Evolutionary conservation across 2,113 vertebrate species (phyloP).

Genomic region (Dasypus novemcinctus): DNA sequence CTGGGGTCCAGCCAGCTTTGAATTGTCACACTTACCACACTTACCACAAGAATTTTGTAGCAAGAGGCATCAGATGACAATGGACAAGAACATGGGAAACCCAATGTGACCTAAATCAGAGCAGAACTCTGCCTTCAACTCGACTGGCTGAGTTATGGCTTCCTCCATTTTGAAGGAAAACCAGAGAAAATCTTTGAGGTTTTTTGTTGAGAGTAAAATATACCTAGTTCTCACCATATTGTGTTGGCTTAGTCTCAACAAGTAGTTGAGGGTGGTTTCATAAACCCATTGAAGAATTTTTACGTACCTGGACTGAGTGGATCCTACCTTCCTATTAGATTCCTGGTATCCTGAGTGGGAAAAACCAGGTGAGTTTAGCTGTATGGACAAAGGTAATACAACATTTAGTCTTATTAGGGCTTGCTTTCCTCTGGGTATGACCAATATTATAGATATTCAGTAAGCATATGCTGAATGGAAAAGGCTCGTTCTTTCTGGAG

Average conservation of each 20-base stretch:
- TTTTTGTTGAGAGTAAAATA: not conserved
- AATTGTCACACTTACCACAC: not conserved
- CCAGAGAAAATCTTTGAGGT: not conserved
- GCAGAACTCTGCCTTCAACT: not conserved
- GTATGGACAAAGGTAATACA: no score
- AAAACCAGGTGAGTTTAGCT: not conserved
- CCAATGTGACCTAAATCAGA: not conserved
- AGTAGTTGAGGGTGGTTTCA: not conserved
- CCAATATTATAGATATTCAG: not conserved
- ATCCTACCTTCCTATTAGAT: not conserved
- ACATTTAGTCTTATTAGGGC: not conserved
- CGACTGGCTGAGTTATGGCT: not conserved
- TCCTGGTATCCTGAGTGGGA: not conserved
- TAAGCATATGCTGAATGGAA: not conserved
- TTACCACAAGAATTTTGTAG: not conserved
- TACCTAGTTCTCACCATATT: not conserved
- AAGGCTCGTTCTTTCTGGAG: constrained; percentile 20
- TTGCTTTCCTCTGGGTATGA: not conserved
- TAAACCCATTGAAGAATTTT: not conserved
- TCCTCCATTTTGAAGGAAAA: not conserved
- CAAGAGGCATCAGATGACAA: not conserved
- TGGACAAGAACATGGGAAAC: not conserved
- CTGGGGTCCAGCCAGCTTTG: no score
- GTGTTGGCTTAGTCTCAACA: not conserved
- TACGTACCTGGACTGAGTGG: not conserved